Base-by-base conservation (phyloP, 2,113 vertebrate genomes). In the Paraplagusia blochii region DNA sequence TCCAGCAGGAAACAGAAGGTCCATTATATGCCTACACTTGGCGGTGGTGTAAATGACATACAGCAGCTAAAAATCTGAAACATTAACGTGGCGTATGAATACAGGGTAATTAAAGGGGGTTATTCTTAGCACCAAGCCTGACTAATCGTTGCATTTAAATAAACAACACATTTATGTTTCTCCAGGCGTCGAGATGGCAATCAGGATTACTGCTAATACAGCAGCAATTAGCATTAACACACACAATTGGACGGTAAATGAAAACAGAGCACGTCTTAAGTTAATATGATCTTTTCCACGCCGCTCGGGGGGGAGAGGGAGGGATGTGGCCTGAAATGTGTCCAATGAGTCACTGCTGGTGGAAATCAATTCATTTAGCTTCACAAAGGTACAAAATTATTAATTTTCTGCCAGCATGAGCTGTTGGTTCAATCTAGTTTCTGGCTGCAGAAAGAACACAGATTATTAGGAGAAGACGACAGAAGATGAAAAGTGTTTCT, bases 291-390 rank as follows among this genome's bases (percentile, higher is more conserved):
- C 76, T 85, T 75, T 78, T 67, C 54, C 67, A 82, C 77, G 83
- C 70, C 88, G 86, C 85, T 76, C 81, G 11, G 80, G 22, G 22
- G 22, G 22, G 22, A 29, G 22, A 29, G 22, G 22, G 84, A 90
- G 67, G 86, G 77, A 66, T 13, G 67, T 74, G 62, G 47, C 85
- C 83, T 87, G 79, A 89, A 92, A 94, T 89, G 87, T 88, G 88
- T 80, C 62, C 43, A 83, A 90, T 92, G 90, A 95, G 91, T 92
- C 89, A 90, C 44, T 89, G 89, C 90, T 69, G 76, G 87, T 18
- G 83, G 84, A 93, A 94, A 92, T 81, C 89, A 92, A 93, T 94
- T 94, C 85, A 92, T 93, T 93, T 90, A 93, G 92, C 91, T 85
- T 89, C 83, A 92, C 79, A 66, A 77, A 87, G 88, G 84, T 63